Percentiles rank a stretch among this genome's conserved stretches.
Conservation (phyloP, 1,140 invertebrate genomes). For the Heliconius hewitsoni region DNA sequence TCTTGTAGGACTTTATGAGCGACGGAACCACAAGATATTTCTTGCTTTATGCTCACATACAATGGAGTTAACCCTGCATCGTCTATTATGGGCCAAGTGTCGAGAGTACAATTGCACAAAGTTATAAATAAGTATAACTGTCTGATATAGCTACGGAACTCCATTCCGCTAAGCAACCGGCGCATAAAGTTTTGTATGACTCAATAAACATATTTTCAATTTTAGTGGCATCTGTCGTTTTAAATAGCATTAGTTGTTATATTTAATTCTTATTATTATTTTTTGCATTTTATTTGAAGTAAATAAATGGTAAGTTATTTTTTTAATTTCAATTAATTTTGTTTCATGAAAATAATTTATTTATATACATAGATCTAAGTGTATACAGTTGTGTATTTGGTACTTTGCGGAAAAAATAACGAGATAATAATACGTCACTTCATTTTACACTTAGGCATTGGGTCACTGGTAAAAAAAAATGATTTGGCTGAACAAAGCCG, state of each 20-base stretch:
- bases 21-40: constrained; percentile 53
- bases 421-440: too few relatives aligned
- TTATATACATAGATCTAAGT: neutral
- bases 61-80: constrained; percentile 51
- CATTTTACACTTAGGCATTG: too few relatives aligned
- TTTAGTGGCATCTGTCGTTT: constrained; percentile 51
- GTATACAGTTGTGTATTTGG: neutral
- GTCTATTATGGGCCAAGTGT: constrained; percentile 48
- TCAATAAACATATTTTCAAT: constrained; percentile 71
- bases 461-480: too few relatives aligned
- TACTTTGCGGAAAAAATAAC: too few relatives aligned
- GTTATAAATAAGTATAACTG: constrained; percentile 76
- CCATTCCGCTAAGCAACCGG: constrained; percentile 47
- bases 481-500: too few relatives aligned
- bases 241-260: neutral
- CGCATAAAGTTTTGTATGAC: constrained; percentile 67
- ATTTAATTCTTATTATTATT: neutral
- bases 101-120: constrained; percentile 60
- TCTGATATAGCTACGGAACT: constrained; percentile 63
- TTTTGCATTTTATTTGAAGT: too few relatives aligned
- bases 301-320: too few relatives aligned
- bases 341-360: neutral
- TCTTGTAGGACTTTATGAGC: constrained; percentile 53
- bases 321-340: too few relatives aligned
- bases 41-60: constrained; percentile 52